Conservation (phyloP, 2,797 vertebrate species). For the Typhlichthys subterraneus region DNA sequence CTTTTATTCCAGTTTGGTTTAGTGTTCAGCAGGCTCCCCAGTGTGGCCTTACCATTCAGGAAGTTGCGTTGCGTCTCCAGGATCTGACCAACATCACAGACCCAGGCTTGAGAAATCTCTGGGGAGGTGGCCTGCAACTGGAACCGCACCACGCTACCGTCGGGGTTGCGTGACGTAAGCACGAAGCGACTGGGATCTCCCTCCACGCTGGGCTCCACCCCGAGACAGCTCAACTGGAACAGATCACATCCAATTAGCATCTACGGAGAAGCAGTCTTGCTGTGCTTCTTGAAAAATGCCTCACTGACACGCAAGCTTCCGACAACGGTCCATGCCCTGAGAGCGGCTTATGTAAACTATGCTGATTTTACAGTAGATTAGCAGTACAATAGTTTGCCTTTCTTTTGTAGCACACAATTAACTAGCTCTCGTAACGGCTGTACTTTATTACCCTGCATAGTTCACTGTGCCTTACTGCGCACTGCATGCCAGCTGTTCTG, state of each 20-base stretch:
- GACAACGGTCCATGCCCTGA: constrained; percentile 21
- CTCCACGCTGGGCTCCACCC: constrained; percentile 84
- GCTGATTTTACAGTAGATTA: constrained; percentile 9
- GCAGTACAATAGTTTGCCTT: constrained; percentile 13
- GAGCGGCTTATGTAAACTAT: constrained; percentile 41
- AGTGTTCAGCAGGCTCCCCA: background rate
- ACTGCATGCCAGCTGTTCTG: no score
- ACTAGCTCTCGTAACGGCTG: background rate
- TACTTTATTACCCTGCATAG: constrained; percentile 5
- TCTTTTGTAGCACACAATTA: constrained; percentile 33
- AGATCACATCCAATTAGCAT: constrained; percentile 55
- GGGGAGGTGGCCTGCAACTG: constrained; percentile 80
- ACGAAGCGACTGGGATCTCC: constrained; percentile 83
- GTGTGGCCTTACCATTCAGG: constrained; percentile 82
- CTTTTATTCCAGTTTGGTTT: background rate
- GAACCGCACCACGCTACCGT: constrained; percentile 82
- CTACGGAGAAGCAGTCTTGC: constrained; percentile 36
- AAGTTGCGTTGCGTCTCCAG: constrained; percentile 92
- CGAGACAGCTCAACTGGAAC: constrained; percentile 89
- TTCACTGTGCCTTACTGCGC: constrained; percentile 5
- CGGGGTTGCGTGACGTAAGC: constrained; percentile 87
- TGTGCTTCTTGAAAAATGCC: constrained; percentile 48
- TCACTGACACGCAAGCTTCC: constrained; percentile 29
- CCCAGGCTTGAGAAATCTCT: constrained; percentile 84
- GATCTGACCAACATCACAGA: constrained; percentile 86